A percentile compares a stretch with the other conserved stretches of the same genome.
Evolutionary conservation across 2,797 vertebrate genomes (phyloP).

Genomic region (Halcyon badia): DNA sequence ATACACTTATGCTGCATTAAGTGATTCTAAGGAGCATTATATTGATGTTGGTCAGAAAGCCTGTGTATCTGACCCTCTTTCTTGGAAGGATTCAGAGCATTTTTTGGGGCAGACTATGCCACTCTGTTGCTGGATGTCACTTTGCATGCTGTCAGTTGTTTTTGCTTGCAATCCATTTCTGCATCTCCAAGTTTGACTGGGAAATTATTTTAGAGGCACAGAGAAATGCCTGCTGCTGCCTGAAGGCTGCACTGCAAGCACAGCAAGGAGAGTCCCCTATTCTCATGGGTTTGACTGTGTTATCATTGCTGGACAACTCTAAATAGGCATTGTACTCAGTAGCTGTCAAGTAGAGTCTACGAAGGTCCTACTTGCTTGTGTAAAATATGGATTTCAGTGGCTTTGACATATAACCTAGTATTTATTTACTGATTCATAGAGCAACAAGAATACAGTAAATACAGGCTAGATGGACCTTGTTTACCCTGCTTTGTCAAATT

Average conservation of each 20-base stretch:
- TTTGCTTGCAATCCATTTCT: background rate
- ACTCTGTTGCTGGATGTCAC: background rate
- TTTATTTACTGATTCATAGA: background rate
- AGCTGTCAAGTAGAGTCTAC: background rate
- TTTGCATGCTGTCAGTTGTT: background rate
- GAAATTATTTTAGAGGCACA: background rate
- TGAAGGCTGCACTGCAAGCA: fast-evolving
- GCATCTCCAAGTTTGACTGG: background rate
- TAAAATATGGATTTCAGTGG: background rate
- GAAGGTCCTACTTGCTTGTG: background rate
- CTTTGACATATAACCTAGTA: background rate
- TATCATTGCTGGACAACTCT: background rate
- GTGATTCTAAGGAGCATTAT: background rate
- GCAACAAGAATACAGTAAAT: background rate
- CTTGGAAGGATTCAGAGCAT: background rate
- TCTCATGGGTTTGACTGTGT: background rate
- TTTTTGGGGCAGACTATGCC: fast-evolving
- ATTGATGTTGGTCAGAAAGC: background rate
- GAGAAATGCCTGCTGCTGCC: background rate
- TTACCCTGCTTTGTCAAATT: background rate
- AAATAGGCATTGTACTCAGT: background rate
- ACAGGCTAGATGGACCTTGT: background rate
- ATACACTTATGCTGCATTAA: background rate
- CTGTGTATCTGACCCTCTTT: background rate
- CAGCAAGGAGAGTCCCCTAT: background rate